Evolutionary conservation across 2,888 invertebrate species (phyloP).

Genomic region (Tetragonisca angustula): DNA sequence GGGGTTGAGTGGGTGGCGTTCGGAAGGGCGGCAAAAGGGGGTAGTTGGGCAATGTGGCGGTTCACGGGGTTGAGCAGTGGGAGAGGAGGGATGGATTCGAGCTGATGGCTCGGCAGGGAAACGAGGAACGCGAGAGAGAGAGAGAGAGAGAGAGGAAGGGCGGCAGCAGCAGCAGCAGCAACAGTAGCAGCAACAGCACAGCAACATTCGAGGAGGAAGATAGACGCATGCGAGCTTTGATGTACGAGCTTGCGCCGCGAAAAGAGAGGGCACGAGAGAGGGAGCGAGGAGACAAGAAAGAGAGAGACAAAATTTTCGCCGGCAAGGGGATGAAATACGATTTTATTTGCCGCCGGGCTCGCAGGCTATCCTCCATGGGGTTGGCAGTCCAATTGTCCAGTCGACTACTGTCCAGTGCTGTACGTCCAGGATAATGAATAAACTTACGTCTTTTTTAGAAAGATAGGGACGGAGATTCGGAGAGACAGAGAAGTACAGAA

Average conservation of each 20-base stretch:
- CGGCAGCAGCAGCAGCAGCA: slow-evolving; percentile 53
- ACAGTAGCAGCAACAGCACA: slow-evolving; percentile 63
- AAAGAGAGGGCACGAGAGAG: slow-evolving; percentile 69
- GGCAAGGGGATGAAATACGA: slow-evolving; percentile 83
- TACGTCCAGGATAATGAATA: slow-evolving; percentile 74
- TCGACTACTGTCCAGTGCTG: slow-evolving; percentile 68
- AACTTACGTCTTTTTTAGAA: slow-evolving; percentile 72
- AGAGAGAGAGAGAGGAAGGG: too few species aligned
- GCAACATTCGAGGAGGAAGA: slow-evolving; percentile 78
- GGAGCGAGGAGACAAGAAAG: slow-evolving; percentile 70
- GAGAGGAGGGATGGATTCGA: slow-evolving; percentile 46
- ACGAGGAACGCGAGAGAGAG: slow-evolving; percentile 44
- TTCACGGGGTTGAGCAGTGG: slow-evolving; percentile 51
- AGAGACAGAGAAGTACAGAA: background rate
- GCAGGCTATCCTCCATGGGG: slow-evolving; percentile 72
- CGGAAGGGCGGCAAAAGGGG: slow-evolving; percentile 67
- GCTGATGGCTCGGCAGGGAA: slow-evolving; percentile 53
- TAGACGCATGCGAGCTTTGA: slow-evolving; percentile 81
- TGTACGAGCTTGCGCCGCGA: slow-evolving; percentile 80
- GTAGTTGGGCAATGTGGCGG: slow-evolving; percentile 70
- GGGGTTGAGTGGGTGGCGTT: slow-evolving; percentile 73
- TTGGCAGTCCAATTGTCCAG: slow-evolving; percentile 76
- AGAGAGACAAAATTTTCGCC: slow-evolving; percentile 80
- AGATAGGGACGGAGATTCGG: slow-evolving; percentile 43
- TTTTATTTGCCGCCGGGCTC: slow-evolving; percentile 82